Conservation (phyloP, 2,888 invertebrate species). For the Epsilonema sp. region DNA sequence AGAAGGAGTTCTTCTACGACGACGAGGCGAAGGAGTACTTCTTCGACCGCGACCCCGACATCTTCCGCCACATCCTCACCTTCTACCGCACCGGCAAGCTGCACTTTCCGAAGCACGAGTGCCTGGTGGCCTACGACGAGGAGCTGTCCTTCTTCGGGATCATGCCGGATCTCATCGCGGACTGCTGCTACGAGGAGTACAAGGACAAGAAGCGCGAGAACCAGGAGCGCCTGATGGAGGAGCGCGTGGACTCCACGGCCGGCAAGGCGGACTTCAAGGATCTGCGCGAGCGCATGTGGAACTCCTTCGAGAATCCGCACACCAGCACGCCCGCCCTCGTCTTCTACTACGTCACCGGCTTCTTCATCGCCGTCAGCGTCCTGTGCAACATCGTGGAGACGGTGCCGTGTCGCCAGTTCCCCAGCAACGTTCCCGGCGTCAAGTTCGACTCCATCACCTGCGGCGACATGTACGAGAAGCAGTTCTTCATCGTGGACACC, state of each 20-base stretch:
- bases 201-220: conserved; percentile 95
- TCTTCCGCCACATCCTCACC: conserved; percentile 91
- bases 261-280: neutral
- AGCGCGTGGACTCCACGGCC: conserved; percentile 34
- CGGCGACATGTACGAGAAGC: conserved; percentile 73
- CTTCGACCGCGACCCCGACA: conserved; percentile 97
- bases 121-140: conserved; percentile 94
- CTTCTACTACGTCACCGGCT: conserved; percentile 98
- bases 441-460: conserved; percentile 42
- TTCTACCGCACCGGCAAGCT: conserved; percentile 98
- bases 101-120: conserved; percentile 97
- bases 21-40: conserved; percentile 80
- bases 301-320: conserved; percentile 98
- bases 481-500: conserved; percentile 80
- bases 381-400: conserved; percentile 98
- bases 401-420: conserved; percentile 60
- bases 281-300: conserved; percentile 56
- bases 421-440: conserved; percentile 40
- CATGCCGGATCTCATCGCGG: conserved; percentile 82
- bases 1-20: conserved; percentile 95
- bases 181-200: conserved; percentile 99
- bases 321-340: conserved; percentile 96
- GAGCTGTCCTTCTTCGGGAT: conserved; percentile 98
- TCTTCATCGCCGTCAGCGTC: conserved; percentile 97
- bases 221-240: conserved; percentile 90